Base-by-base conservation (phyloP, 2,888 invertebrate species). In the Stegana nigrithorax region DNA sequence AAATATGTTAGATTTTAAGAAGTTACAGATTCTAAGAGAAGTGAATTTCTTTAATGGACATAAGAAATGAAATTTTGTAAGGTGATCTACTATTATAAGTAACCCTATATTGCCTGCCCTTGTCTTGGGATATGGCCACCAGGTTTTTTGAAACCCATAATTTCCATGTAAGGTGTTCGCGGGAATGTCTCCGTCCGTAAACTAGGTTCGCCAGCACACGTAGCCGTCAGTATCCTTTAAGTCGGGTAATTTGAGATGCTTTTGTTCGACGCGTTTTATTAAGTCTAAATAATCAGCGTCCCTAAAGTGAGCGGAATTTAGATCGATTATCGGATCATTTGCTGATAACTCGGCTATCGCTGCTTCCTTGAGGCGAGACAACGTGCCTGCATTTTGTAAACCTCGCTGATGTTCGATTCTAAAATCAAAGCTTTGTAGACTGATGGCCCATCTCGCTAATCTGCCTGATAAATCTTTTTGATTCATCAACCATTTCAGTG, bases 381-480 rank as follows among this genome's bases (percentile, higher is more conserved):
- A 26, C 1, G 75, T 67, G 53, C 78, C 79, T 0, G 75, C 55
- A 60, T 78, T 70, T 1, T 62, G 27, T 0, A 65, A 63, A 0
- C 73, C 76, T 17, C 62, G 67, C 6, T 76, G 66, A 60, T 80
- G 75, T 10, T 57, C 17, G 1, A 64, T 64, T 2, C 8, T 23
- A 59, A 57, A n/a, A 68, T 57, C 57, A 60, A 59, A 78, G 66
- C 21, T 63, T 50, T 65, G 70, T 66, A 63, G 58, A 69, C 73
- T 59, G 2, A 64, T 58, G 4, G 59, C 29, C 67, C 59, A 80
- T 10, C 74, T 39, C 1, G 75, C 73, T 19, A 80, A 58, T 23
- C 73, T 57, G 0, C 73, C 79, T n/a, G 63, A 63, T 1, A 75
- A 69, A 32, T 73, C 72, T 29, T 71, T 72, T 55, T 8, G 60